Base-by-base conservation (phyloP, 2,113 vertebrate genomes). In the Tachycineta bicolor region DNA sequence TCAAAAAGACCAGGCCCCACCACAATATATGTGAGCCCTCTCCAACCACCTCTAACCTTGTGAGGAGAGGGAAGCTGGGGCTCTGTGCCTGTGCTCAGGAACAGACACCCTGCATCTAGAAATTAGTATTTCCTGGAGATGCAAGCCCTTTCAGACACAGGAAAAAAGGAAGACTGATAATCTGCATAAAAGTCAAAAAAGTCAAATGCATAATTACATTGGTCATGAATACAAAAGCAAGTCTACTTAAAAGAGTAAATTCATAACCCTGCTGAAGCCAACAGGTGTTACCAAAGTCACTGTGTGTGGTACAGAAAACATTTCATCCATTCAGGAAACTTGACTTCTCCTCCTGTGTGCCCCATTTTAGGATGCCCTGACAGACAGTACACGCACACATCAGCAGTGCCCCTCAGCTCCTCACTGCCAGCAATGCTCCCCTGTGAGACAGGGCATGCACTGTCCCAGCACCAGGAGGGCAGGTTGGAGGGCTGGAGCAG, bases 371-470 rank as follows among this genome's bases (percentile, higher is more conserved):
- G 50, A 34, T 65, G n/a, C 3, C 26, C 23, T 2, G 2, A 12
- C 5, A 1, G 2, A 43, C 20, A 25, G 43, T 16, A 25, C 11
- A 18, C 2, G 15, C 58, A n/a, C 0, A 1, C 22, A 53, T 9
- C n/a, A 68, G 47, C n/a, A 25, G 25, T 50, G 71, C 25, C 19
- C 22, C 67, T 67, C 8, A 0, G 33, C 34, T 74, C 55, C 75
- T 70, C 9, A 0, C 55, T 74, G 50, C 60, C 64, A 55, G 70
- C 0, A 1, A 12, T 9, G 15, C 14, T 76, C 6, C 81, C 19
- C 47, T 33, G 52, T 2, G 19, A 64, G 37, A 31, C 21, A 46
- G 21, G 24, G 31, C 73, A 16, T 3, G 2, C 28, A 1, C 49
- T 24, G 24, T 24, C 25, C 34, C 75, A 26, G 28, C 65, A 37